Percentiles rank a stretch among this genome's conserved stretches.
These are phyloP conservation scores for Acanthaster planci DNA, from an alignment of 35 echinoderm and acorn worm species.

Conservation along the genomic window DNA sequence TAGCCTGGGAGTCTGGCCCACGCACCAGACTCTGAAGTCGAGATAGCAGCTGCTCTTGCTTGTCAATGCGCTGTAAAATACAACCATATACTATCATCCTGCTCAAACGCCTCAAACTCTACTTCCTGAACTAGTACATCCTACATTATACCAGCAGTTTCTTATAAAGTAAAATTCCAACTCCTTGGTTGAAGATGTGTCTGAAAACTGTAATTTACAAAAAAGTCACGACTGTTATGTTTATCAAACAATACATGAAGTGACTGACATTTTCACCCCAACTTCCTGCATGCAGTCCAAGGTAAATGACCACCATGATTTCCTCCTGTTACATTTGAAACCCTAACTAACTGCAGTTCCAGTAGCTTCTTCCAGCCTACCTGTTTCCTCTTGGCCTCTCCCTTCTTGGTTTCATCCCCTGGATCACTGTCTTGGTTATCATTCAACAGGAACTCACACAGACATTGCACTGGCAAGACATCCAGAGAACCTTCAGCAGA, in stretches of 20 bases:
- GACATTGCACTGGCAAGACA: constrained; percentile 89
- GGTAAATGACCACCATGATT: too few species aligned
- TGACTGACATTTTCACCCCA: too few species aligned
- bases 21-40: constrained; percentile 63
- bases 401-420: neutral
- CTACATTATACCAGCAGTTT: too few species aligned
- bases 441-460: constrained; percentile 92
- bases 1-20: constrained; percentile 39
- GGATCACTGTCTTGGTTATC: constrained; percentile 41
- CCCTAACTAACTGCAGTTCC: neutral
- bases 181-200: too few species aligned
- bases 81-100: neutral
- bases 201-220: too few species aligned
- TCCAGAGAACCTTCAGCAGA: constrained; percentile 87
- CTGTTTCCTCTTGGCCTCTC: constrained; percentile 76
- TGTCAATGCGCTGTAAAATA: constrained; percentile 53
- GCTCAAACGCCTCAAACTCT: too few species aligned
- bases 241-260: too few species aligned
- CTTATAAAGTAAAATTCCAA: too few species aligned
- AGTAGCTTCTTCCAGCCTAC: constrained; percentile 27
- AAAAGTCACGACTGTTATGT: too few species aligned
- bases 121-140: too few species aligned
- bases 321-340: too few species aligned
- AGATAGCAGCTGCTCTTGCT: constrained; percentile 74
- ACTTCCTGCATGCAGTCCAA: too few species aligned